Evolutionary conservation across 2,797 vertebrate species (phyloP).

Genomic region (Pampus argenteus): DNA sequence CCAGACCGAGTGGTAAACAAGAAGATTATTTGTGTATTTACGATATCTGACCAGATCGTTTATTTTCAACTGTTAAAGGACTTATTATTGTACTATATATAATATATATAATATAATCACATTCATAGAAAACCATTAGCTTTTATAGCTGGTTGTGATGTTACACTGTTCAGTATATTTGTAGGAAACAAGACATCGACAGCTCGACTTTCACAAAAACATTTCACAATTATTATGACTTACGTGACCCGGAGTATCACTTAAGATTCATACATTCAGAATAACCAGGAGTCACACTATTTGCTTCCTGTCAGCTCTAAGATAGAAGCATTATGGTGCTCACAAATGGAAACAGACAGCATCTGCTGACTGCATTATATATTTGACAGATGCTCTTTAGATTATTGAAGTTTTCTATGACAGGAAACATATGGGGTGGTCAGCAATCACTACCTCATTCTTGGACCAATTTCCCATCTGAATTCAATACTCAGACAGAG

Average conservation of each 20-base stretch:
- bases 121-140: not conserved
- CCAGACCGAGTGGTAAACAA: not conserved
- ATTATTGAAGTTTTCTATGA: slow-evolving; percentile 69
- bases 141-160: not conserved
- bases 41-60: not conserved
- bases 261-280: slow-evolving; percentile 64
- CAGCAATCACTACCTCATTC: slow-evolving; percentile 63
- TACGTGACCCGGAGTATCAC: slow-evolving; percentile 39
- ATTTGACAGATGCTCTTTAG: slow-evolving; percentile 75
- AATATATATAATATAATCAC: not conserved
- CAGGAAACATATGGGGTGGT: slow-evolving; percentile 68
- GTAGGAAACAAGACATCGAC: not conserved
- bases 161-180: not conserved
- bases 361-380: slow-evolving; percentile 68
- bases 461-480: slow-evolving; percentile 57
- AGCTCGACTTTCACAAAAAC: slow-evolving; percentile 13
- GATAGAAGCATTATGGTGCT: slow-evolving; percentile 53
- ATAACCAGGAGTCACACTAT: slow-evolving; percentile 35
- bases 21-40: not conserved
- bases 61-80: not conserved
- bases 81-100: not conserved
- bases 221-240: slow-evolving; percentile 38
- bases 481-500: slow-evolving; percentile 58
- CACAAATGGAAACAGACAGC: slow-evolving; percentile 71
- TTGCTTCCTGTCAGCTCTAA: slow-evolving; percentile 48